phyloP scores from a whole-genome alignment of 2,888 invertebrate genomes.

The Capitulum mitella region DNA sequence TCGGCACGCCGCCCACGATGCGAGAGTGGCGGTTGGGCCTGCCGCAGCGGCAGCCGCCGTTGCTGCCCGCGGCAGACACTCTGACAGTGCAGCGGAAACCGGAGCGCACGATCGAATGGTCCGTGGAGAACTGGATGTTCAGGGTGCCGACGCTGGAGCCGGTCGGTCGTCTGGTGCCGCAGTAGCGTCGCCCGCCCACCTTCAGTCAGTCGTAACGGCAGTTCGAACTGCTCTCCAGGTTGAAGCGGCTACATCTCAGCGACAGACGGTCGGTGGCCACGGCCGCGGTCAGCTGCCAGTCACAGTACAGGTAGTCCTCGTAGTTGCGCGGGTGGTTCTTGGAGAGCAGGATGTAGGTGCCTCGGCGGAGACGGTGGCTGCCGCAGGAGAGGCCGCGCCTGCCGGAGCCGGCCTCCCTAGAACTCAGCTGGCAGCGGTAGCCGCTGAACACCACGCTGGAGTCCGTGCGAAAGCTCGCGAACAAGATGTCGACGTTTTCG shows the following conservation, averaged over 20 bases:
- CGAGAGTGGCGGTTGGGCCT: background rate
- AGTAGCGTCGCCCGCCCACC: background rate
- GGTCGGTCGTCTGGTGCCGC: background rate
- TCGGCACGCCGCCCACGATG: conserved; percentile 6
- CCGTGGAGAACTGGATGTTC: background rate
- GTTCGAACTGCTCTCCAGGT: background rate
- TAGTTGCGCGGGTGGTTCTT: background rate
- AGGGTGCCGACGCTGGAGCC: background rate
- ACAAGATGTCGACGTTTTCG: no score
- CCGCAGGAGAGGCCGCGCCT: background rate
- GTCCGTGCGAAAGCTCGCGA: no score
- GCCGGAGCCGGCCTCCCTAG: no score
- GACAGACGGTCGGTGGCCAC: background rate
- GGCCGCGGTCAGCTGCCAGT: background rate
- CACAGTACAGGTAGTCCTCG: background rate
- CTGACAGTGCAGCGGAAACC: conserved; percentile 9
- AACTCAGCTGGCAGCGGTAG: no score
- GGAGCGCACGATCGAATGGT: background rate
- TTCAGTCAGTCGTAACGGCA: background rate
- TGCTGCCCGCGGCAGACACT: background rate
- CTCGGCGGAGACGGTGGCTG: background rate
- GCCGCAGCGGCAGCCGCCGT: background rate
- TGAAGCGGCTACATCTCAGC: background rate
- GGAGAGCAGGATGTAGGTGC: background rate
- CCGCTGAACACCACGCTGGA: no score